phyloP scores from a whole-genome alignment of 2,113 vertebrate genomes.

The rabbit (Oryctolagus cuniculus) region mOryCun1.1 NC_091432.1:232884501-232885000 shows the following conservation, averaged over 20 bases:
- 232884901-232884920: background rate
- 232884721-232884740: background rate
- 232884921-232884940: background rate
- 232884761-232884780: background rate
- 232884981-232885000: background rate
- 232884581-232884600: background rate
- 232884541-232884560: background rate
- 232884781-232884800: background rate
- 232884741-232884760: fast-evolving
- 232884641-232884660: background rate
- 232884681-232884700: fast-evolving
- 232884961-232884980: background rate
- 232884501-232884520: background rate
- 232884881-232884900: background rate
- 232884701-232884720: fast-evolving
- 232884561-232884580: background rate
- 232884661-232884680: background rate
- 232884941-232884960: background rate
- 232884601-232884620: background rate
- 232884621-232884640: background rate
- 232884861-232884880: background rate
- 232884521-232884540: background rate
- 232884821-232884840: fast-evolving
- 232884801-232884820: background rate
- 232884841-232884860: background rate